Evolutionary conservation across 1,140 invertebrate species (phyloP).

Genomic region (Protaetia brevitarsis): DNA sequence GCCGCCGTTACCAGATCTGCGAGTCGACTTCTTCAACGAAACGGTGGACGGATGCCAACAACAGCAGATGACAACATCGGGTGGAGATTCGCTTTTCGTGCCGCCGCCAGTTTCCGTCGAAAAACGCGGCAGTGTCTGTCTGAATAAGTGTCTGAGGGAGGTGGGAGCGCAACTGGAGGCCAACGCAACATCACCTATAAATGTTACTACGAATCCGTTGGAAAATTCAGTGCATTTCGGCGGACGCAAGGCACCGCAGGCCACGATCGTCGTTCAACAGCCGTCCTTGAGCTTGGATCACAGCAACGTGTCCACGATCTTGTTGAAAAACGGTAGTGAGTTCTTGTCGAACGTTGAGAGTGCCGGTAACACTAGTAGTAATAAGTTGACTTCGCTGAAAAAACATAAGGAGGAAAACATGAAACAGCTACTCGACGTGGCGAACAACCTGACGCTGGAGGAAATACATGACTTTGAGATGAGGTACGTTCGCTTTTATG

Average conservation of each 20-base stretch:
- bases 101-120: constrained; percentile 34
- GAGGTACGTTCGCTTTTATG: no score
- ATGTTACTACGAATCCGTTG: constrained; percentile 56
- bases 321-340: constrained; percentile 59
- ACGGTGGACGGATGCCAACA: constrained; percentile 37
- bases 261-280: constrained; percentile 52
- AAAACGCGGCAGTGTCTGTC: constrained; percentile 48
- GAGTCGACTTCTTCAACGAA: constrained; percentile 60
- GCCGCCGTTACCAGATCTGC: constrained; percentile 57
- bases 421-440: constrained; percentile 73
- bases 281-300: constrained; percentile 71
- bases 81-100: constrained; percentile 22
- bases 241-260: constrained; percentile 44
- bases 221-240: constrained; percentile 51
- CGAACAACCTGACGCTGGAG: constrained; percentile 71
- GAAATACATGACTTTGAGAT: constrained; percentile 83
- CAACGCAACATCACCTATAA: constrained; percentile 48
- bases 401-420: constrained; percentile 70
- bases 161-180: constrained; percentile 46
- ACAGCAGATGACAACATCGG: not conserved
- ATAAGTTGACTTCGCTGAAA: constrained; percentile 45
- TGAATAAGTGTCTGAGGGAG: constrained; percentile 48
- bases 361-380: constrained; percentile 36
- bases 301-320: constrained; percentile 63
- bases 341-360: constrained; percentile 50